Base-by-base conservation (phyloP, 1,140 invertebrate species). In the Sinonovacula constricta region DNA sequence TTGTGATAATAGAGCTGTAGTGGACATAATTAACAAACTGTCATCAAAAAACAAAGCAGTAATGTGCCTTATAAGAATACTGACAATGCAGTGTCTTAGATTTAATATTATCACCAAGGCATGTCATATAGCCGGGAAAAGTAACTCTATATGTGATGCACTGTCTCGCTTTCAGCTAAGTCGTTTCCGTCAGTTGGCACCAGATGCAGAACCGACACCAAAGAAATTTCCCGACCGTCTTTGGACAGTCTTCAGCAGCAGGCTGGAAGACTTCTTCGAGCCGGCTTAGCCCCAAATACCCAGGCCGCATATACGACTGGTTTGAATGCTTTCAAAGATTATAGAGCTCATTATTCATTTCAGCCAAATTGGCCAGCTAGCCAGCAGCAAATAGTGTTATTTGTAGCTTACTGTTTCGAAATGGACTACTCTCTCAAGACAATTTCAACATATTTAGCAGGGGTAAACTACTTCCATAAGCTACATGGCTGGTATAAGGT, bases 91-190 rank as follows among this genome's bases (percentile, higher is more conserved):
- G 26, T 72, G 51, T 26, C 14, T 84, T 10, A 45, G 33, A 59
- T 18, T 62, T 5, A 84, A 84, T 28, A 81, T 77, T 31, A 22
- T 74, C n/a, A 74, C 76, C 14, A 53, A 66, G 65, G 80, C 76
- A n/a, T 14, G 12, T 2, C 77, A 80, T 77, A 45, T 80, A 36
- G 0, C 14, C 33, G 72, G 77, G 1, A 2, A 10, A 2, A 63
- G 39, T n/a, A 82, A 80, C 26, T 22, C 18, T 0, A 77, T 76
- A 39, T 49, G 36, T 51, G 78, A 82, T 72, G 30, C 81, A 39
- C 24, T 82, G 59, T 82, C 81, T 67, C 70, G 81, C 60, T 65
- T 69, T 28, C 71, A 82, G 77, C 60, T 57, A 60, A 15, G 59
- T 5, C 53, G 31, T 49, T 80, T 83, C 33, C 22, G 56, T 18